A percentile compares a stretch with the other conserved stretches of the same genome.
Conservation (phyloP, 2,797 vertebrate species). For the Pipistrellus pygmaeus region DNA sequence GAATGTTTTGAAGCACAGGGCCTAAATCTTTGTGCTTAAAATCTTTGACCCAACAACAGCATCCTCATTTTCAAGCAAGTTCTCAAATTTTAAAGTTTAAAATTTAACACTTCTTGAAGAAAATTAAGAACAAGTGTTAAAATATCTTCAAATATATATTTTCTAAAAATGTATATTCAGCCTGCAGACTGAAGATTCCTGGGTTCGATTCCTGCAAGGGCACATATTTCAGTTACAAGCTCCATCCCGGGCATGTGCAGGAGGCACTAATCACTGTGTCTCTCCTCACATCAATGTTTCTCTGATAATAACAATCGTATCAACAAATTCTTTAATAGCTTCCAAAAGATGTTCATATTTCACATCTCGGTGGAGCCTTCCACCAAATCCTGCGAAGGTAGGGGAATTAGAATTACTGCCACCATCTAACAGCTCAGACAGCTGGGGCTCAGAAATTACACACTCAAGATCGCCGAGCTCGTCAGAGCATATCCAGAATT, state of each 20-base stretch:
- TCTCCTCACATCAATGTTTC: no score
- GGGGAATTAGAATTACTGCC: neutral
- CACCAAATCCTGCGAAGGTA: conserved; percentile 14
- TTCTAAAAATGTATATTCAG: conserved; percentile 42
- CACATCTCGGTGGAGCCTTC: neutral
- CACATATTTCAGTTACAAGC: no score
- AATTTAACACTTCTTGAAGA: conserved; percentile 60
- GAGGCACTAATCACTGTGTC: no score
- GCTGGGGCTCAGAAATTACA: neutral
- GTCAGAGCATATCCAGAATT: neutral
- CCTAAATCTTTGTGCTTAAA: neutral
- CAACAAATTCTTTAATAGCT: conserved; percentile 25
- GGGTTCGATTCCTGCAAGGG: no score
- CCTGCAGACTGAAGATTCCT: no score
- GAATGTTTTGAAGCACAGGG: neutral
- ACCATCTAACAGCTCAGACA: conserved; percentile 1
- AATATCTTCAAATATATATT: conserved; percentile 48
- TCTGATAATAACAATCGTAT: neutral
- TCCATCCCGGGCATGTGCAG: no score
- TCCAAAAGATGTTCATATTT: conserved; percentile 48
- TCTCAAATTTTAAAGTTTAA: conserved; percentile 62
- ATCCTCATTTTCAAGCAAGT: conserved; percentile 57
- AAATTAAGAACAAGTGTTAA: conserved; percentile 28
- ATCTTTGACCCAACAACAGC: conserved; percentile 50
- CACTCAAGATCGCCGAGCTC: neutral